A percentile compares a stretch with the other conserved stretches of the same genome.
phyloP scores from a whole-genome alignment of 2,113 vertebrate genomes.

The Cromileptes altivelis region DNA sequence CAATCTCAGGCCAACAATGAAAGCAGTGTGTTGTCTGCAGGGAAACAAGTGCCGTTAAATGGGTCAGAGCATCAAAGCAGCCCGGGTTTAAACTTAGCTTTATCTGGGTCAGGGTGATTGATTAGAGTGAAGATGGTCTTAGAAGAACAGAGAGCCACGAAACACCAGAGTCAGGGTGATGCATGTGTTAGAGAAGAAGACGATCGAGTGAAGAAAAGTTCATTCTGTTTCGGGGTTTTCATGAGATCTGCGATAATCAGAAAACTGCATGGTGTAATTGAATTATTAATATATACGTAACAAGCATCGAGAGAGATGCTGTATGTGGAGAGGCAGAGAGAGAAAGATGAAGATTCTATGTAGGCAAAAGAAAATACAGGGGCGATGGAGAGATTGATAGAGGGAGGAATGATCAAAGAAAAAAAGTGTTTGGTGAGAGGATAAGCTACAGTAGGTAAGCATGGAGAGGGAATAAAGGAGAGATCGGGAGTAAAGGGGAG shows the following conservation, averaged over 20 bases:
- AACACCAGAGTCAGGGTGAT: conserved; percentile 14
- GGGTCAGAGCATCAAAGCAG: conserved; percentile 71
- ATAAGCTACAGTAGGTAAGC: not conserved
- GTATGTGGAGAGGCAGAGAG: not conserved
- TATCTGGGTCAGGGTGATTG: conserved; percentile 76
- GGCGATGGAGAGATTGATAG: not conserved
- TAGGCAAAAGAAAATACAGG: not conserved
- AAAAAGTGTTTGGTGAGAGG: not conserved
- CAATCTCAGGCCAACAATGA: conserved; percentile 5
- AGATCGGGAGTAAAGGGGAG: not conserved
- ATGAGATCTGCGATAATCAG: not conserved
- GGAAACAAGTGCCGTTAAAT: conserved; percentile 59
- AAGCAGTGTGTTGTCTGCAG: conserved; percentile 39
- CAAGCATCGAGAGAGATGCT: not conserved
- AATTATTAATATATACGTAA: not conserved
- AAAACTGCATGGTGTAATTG: not conserved
- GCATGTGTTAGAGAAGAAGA: conserved; percentile 2
- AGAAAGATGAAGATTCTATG: not conserved
- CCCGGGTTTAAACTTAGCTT: conserved; percentile 51
- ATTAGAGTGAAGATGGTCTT: conserved; percentile 56
- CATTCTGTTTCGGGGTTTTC: not conserved
- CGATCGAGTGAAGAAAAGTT: not conserved
- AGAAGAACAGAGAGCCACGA: conserved; percentile 35
- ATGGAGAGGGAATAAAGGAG: not conserved
- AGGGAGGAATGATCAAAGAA: not conserved